Evolutionary conservation across 2,888 invertebrate genomes (phyloP).

Genomic region (Celastrina argiolus): DNA sequence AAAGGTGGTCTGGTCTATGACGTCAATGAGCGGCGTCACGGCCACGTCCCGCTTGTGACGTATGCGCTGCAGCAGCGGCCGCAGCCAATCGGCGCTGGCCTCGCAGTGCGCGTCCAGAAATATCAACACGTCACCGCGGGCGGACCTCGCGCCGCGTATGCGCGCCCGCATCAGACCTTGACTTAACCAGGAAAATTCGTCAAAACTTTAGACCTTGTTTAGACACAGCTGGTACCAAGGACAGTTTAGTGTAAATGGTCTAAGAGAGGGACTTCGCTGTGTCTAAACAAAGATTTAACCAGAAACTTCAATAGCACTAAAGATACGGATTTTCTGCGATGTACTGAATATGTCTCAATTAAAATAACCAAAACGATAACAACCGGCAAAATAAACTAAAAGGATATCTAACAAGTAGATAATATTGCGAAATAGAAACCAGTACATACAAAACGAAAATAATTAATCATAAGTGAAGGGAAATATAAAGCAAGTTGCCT

Average conservation of each 20-base stretch:
- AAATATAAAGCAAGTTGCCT: not conserved
- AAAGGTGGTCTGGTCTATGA: slow-evolving; percentile 88
- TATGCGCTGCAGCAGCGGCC: slow-evolving; percentile 86
- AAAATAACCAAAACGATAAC: no score
- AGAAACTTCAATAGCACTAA: not conserved
- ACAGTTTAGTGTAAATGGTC: no score
- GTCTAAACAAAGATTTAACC: not conserved
- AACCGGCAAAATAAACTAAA: no score
- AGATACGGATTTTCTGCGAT: not conserved
- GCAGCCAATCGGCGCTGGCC: slow-evolving; percentile 86
- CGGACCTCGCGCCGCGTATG: slow-evolving; percentile 88
- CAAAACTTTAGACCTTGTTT: not conserved
- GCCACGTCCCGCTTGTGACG: slow-evolving; percentile 84
- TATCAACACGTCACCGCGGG: slow-evolving; percentile 88
- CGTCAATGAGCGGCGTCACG: slow-evolving; percentile 95
- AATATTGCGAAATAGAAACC: no score
- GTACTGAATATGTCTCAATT: no score
- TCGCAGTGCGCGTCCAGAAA: slow-evolving; percentile 97
- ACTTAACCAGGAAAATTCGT: slow-evolving; percentile 47
- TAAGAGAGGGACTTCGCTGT: not conserved
- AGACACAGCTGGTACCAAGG: not conserved
- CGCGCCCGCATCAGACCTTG: slow-evolving; percentile 94
- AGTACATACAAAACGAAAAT: no score
- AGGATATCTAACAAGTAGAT: no score
- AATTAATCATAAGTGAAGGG: no score